Conservation (phyloP, 2,797 vertebrate genomes). For the Pangasius macronema region DNA sequence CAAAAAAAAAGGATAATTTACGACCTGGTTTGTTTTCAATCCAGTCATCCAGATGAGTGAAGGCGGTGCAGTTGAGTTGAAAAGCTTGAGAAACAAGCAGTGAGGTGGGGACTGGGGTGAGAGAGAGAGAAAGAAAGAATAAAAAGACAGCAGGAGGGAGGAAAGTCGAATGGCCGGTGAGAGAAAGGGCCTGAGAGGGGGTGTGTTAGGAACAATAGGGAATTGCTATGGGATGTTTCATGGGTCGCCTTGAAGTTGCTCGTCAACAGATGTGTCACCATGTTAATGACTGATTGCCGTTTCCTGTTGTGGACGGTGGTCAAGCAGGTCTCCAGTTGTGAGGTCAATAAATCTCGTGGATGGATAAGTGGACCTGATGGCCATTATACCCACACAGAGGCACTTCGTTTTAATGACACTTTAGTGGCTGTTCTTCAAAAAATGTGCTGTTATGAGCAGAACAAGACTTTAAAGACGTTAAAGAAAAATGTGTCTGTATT, state of each 20-base stretch:
- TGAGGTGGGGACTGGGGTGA: constrained; percentile 38
- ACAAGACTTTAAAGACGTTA: not conserved
- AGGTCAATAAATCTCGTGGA: constrained; percentile 61
- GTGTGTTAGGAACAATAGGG: constrained; percentile 72
- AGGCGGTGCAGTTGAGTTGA: constrained; percentile 18
- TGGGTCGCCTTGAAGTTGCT: constrained; percentile 85
- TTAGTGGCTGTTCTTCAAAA: constrained; percentile 1
- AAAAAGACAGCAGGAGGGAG: constrained; percentile 63
- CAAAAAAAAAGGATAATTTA: constrained; percentile 15
- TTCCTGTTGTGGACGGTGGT: constrained; percentile 88
- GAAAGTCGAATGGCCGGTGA: constrained; percentile 67
- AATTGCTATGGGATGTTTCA: constrained; percentile 73
- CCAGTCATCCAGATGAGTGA: constrained; percentile 19
- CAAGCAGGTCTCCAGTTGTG: constrained; percentile 82
- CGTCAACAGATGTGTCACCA: constrained; percentile 87
- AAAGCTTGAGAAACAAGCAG: constrained; percentile 45
- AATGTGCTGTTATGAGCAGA: constrained; percentile 3
- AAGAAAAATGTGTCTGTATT: not conserved
- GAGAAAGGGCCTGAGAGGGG: constrained; percentile 76
- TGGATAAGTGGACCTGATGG: constrained; percentile 39
- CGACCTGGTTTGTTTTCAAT: constrained; percentile 13
- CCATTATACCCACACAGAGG: constrained; percentile 36
- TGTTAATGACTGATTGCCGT: constrained; percentile 85
- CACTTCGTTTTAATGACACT: constrained; percentile 35
- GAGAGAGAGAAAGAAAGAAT: constrained; percentile 62